These are phyloP conservation scores for Creontiades dilutus DNA, from an alignment of 2,888 invertebrate genomes.

Conservation along the genomic window DNA sequence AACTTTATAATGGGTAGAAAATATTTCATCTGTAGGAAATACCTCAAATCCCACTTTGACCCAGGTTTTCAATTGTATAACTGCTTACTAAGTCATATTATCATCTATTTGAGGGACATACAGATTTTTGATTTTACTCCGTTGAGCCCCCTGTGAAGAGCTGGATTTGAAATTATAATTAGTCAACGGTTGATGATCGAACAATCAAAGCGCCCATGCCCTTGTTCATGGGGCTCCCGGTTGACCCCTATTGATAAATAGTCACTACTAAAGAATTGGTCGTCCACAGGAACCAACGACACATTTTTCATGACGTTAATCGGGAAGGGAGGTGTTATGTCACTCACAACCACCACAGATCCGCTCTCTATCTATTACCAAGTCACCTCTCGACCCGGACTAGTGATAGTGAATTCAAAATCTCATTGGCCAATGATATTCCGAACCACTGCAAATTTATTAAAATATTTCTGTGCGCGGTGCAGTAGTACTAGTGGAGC, in stretches of 20 bases:
- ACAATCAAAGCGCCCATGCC: background rate
- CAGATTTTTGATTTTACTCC: too few species aligned
- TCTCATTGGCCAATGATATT: constrained; percentile 74
- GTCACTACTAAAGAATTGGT: background rate
- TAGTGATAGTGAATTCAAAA: constrained; percentile 69
- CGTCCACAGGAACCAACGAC: constrained; percentile 30
- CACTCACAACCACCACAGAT: constrained; percentile 48
- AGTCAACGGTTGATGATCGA: background rate
- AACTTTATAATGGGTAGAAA: too few species aligned
- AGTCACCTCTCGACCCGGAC: constrained; percentile 66
- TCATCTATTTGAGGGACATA: too few species aligned
- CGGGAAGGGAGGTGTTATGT: constrained; percentile 27
- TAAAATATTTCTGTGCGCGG: constrained; percentile 59
- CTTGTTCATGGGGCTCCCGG: background rate
- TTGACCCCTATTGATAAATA: constrained; percentile 8
- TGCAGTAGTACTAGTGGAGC: constrained; percentile 50
- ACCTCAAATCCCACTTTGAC: too few species aligned
- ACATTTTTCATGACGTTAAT: constrained; percentile 57
- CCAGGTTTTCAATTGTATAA: too few species aligned
- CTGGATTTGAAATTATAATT: background rate
- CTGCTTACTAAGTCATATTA: too few species aligned
- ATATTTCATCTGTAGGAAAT: too few species aligned
- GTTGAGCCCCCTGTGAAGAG: background rate
- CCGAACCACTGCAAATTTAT: constrained; percentile 68
- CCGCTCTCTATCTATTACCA: constrained; percentile 48